Percentiles rank a stretch among this genome's conserved stretches.
These are phyloP conservation scores for Azemiops feae DNA, from an alignment of 2,113 vertebrate genomes.

Conservation along the genomic window DNA sequence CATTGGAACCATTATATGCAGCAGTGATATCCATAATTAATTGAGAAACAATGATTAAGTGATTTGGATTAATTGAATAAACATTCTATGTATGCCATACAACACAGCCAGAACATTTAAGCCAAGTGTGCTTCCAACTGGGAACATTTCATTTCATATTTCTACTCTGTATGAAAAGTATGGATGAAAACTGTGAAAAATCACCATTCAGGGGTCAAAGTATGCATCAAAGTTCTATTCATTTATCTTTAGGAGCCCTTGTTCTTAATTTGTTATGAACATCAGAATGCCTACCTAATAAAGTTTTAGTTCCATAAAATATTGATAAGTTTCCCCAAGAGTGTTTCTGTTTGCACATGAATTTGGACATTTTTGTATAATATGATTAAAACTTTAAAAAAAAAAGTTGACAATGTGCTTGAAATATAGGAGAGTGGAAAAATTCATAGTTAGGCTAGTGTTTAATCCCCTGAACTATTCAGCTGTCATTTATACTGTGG, in stretches of 20 bases:
- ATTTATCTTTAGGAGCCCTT: background rate
- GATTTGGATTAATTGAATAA: background rate
- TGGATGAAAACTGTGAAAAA: background rate
- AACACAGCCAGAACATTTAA: background rate
- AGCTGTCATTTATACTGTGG: background rate
- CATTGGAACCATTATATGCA: background rate
- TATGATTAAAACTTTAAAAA: background rate
- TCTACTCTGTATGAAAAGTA: background rate
- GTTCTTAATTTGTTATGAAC: background rate
- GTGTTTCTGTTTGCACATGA: background rate
- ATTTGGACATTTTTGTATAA: background rate
- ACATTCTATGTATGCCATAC: background rate
- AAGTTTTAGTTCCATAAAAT: background rate
- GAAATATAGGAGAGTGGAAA: background rate
- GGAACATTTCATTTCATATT: background rate
- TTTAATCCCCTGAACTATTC: background rate
- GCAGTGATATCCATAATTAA: background rate
- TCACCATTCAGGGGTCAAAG: background rate
- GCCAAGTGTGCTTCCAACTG: background rate
- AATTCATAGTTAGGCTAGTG: background rate
- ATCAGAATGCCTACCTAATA: background rate
- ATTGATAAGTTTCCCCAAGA: background rate
- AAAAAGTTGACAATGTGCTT: background rate
- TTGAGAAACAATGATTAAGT: background rate
- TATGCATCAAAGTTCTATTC: background rate